phyloP scores from a whole-genome alignment of 2,888 invertebrate genomes.

The Caenorhabditis angaria region DNA sequence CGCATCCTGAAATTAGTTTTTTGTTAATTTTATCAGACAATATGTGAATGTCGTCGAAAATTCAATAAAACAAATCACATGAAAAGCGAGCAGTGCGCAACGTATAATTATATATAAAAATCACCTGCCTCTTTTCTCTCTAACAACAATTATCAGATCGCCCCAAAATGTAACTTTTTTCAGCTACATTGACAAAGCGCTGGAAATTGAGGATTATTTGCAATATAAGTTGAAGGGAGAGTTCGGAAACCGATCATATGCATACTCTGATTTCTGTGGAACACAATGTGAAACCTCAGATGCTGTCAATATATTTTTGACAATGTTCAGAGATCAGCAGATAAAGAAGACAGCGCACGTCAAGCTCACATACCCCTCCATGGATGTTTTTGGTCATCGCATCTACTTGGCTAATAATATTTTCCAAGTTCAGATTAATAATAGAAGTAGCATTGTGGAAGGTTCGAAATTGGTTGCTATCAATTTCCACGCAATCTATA shows the following conservation, averaged over 20 bases:
- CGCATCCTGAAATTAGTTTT: too few relatives aligned
- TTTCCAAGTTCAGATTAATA: slow-evolving; percentile 66
- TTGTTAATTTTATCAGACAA: too few relatives aligned
- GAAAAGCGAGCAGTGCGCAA: too few relatives aligned
- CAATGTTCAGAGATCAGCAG: slow-evolving; percentile 69
- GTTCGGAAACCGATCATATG: slow-evolving; percentile 57
- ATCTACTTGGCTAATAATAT: slow-evolving; percentile 72
- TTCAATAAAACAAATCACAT: too few relatives aligned
- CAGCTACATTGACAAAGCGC: slow-evolving; percentile 69
- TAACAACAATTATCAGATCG: too few relatives aligned
- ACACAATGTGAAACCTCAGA: slow-evolving; percentile 72
- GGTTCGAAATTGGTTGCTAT: slow-evolving; percentile 65
- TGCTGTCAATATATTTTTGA: slow-evolving; percentile 69
- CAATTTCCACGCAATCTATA: slow-evolving; percentile 71
- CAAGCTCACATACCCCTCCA: slow-evolving; percentile 70
- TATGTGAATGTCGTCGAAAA: too few relatives aligned
- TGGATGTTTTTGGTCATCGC: slow-evolving; percentile 71
- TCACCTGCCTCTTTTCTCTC: too few relatives aligned
- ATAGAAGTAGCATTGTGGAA: slow-evolving; percentile 67
- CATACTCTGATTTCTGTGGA: slow-evolving; percentile 71
- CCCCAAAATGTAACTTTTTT: too few relatives aligned
- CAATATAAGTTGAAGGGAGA: slow-evolving; percentile 69
- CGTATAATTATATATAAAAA: too few relatives aligned
- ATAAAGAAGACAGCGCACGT: slow-evolving; percentile 59
- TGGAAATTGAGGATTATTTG: slow-evolving; percentile 70